A percentile compares a stretch with the other conserved stretches of the same genome.
Conservation (phyloP, 2,797 vertebrate species). For the Netta rufina region DNA sequence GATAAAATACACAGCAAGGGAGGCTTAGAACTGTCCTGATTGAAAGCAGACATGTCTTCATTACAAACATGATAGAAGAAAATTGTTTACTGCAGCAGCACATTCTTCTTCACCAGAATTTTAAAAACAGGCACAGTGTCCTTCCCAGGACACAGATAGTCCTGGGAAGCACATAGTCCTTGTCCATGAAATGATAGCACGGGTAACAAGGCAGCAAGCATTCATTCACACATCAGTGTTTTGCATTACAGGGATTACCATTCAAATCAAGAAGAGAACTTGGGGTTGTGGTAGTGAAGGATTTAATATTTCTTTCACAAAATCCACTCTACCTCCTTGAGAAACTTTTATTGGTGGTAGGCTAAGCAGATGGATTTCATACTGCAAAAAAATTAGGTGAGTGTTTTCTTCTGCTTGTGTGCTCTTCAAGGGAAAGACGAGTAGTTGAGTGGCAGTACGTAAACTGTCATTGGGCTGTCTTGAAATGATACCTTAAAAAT, state of each 20-base stretch:
- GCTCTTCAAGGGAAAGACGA: not conserved
- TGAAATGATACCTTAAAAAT: not conserved
- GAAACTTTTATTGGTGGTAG: not conserved
- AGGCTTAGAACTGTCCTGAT: constrained; percentile 16
- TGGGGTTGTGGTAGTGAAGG: not conserved
- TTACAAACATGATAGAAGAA: constrained; percentile 27
- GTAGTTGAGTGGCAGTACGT: not conserved
- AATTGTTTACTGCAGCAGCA: not conserved
- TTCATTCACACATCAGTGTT: not conserved
- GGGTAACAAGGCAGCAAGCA: not conserved
- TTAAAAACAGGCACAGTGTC: not conserved
- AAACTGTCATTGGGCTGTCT: not conserved
- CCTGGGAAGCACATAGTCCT: not conserved
- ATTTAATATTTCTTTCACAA: not conserved
- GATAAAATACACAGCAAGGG: constrained; percentile 21
- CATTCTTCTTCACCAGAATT: not conserved
- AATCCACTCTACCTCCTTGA: not conserved
- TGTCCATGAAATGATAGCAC: not conserved
- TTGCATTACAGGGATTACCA: not conserved
- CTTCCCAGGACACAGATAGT: not conserved
- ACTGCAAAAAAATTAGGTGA: not conserved
- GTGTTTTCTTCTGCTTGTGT: not conserved
- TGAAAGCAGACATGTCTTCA: constrained; percentile 24
- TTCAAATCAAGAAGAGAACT: not conserved
- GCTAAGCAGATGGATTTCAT: not conserved